Percentiles rank a stretch among this genome's conserved stretches.
phyloP scores from a whole-genome alignment of 2,113 vertebrate genomes.

The Rhizomys pruinosus region DNA sequence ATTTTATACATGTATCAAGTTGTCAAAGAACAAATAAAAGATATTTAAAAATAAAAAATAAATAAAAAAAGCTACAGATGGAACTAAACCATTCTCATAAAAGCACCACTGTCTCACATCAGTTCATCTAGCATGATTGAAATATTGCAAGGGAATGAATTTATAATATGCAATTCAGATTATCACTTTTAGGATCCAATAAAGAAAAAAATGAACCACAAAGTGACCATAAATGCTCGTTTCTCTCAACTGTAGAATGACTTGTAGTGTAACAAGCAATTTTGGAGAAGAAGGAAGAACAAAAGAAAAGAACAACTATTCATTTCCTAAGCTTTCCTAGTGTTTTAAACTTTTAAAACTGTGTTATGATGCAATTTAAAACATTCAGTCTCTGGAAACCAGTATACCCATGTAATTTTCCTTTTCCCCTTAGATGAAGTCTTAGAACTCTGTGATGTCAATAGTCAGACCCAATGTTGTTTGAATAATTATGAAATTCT shows the following conservation, averaged over 20 bases:
- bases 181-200: constrained; percentile 33
- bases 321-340: background rate
- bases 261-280: background rate
- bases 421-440: background rate
- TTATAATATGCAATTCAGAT: background rate
- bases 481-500: background rate
- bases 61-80: background rate
- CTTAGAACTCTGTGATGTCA: background rate
- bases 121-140: background rate
- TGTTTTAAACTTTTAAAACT: constrained; percentile 20
- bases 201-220: background rate
- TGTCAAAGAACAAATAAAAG: too few relatives aligned
- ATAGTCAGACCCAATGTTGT: background rate
- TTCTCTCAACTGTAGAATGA: background rate
- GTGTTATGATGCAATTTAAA: constrained; percentile 4
- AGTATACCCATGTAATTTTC: background rate
- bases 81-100: background rate
- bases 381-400: background rate
- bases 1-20: too few relatives aligned
- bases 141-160: background rate
- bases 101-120: background rate
- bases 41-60: too few relatives aligned
- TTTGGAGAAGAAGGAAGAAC: background rate
- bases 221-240: background rate
- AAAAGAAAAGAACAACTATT: background rate